phyloP scores from a whole-genome alignment of 2,888 invertebrate genomes.

The Drosophila kuntzei region DNA sequence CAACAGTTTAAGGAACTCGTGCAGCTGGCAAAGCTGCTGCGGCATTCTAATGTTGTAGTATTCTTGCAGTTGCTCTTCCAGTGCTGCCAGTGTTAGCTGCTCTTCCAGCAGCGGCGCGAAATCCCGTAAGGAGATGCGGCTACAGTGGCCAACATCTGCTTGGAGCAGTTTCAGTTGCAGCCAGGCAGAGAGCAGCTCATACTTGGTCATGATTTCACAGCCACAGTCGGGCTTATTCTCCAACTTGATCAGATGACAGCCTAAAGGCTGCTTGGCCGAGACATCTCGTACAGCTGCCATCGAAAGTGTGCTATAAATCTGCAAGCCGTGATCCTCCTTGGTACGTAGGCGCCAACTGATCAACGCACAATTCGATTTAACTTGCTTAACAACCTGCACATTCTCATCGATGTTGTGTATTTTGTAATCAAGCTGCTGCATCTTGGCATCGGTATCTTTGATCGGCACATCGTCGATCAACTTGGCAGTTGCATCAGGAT shows the following conservation, averaged over 20 bases:
- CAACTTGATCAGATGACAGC: slow-evolving; percentile 74
- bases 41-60: slow-evolving; percentile 64
- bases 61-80: slow-evolving; percentile 70
- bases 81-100: slow-evolving; percentile 41
- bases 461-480: not conserved
- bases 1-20: slow-evolving; percentile 75
- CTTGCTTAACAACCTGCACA: not conserved
- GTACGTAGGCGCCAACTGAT: slow-evolving; percentile 66
- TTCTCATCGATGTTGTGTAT: slow-evolving; percentile 26
- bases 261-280: slow-evolving; percentile 29
- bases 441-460: not conserved
- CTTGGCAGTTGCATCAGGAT: not conserved
- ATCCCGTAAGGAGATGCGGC: slow-evolving; percentile 64
- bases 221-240: slow-evolving; percentile 83
- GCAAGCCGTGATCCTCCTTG: slow-evolving; percentile 8
- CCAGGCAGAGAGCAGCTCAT: slow-evolving; percentile 79
- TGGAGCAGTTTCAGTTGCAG: slow-evolving; percentile 69
- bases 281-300: slow-evolving; percentile 53
- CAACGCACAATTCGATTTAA: slow-evolving; percentile 46
- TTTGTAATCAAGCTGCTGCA: slow-evolving; percentile 35
- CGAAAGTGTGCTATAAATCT: slow-evolving; percentile 59
- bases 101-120: slow-evolving; percentile 72
- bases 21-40: slow-evolving; percentile 66
- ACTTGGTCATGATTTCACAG: slow-evolving; percentile 80
- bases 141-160: slow-evolving; percentile 54